A percentile compares a stretch with the other conserved stretches of the same genome.
Conservation (phyloP, 2,113 vertebrate genomes). For the Sigmodon hispidus region DNA sequence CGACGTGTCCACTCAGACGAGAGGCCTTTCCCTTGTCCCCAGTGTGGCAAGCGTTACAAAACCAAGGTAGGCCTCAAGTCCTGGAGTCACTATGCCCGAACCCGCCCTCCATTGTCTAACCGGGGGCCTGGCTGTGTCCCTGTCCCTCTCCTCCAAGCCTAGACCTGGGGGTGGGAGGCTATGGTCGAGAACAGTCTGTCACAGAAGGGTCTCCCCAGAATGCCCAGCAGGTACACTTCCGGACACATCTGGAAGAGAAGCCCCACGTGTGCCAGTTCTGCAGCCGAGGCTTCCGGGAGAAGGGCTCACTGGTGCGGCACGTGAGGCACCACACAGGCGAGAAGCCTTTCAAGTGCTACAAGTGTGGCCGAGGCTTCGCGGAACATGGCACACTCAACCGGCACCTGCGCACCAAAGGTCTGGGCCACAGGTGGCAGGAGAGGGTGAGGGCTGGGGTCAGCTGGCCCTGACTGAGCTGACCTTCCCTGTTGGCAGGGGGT, state of each 20-base stretch:
- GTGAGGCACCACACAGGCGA: conserved; percentile 97
- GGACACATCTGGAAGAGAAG: conserved; percentile 95
- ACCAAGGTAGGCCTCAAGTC: conserved; percentile 90
- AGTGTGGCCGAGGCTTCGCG: conserved; percentile 94
- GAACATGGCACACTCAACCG: conserved; percentile 97
- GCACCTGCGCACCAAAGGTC: conserved; percentile 97
- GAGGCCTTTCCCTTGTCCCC: conserved; percentile 92
- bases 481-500: conserved; percentile 86
- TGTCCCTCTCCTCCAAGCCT: neutral
- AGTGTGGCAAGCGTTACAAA: conserved; percentile 97
- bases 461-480: neutral
- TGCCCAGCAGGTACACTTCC: conserved; percentile 96
- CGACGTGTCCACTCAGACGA: conserved; percentile 96
- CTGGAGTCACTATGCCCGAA: neutral
- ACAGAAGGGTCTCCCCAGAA: conserved; percentile 86
- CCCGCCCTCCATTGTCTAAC: neutral
- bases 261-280: conserved; percentile 95
- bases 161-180: neutral
- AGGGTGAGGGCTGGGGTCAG: rapidly evolving
- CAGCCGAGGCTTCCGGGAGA: conserved; percentile 95
- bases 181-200: neutral
- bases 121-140: neutral
- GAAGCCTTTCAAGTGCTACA: conserved; percentile 96
- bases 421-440: neutral
- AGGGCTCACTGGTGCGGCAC: conserved; percentile 96